Conservation (phyloP, 2,797 vertebrate genomes). For the Sebastiscus tertius region DNA sequence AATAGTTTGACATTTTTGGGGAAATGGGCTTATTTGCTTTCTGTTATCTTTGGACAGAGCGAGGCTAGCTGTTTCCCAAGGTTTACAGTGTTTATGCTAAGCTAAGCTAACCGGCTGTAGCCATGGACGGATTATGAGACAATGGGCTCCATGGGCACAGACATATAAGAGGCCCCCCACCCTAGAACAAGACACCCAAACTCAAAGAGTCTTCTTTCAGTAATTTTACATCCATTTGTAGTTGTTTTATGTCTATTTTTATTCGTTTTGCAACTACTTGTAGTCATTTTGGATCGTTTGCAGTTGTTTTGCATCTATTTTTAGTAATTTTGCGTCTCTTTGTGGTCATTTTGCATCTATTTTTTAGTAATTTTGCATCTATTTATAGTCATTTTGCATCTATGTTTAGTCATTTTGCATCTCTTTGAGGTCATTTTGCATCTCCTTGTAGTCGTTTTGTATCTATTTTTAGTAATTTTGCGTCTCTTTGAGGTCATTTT, state of each 20-base stretch:
- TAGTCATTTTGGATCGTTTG: neutral
- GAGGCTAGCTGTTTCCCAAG: neutral
- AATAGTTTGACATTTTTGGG: slow-evolving; percentile 8
- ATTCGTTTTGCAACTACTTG: neutral
- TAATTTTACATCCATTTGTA: neutral
- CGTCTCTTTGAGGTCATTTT: too few relatives aligned
- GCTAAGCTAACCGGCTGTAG: neutral
- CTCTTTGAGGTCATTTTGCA: neutral
- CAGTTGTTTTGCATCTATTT: neutral
- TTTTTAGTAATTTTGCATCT: too few relatives aligned
- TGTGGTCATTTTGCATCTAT: neutral
- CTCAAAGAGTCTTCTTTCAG: neutral
- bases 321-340: neutral
- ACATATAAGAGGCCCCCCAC: neutral
- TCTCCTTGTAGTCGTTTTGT: too few relatives aligned
- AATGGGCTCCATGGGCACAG: neutral
- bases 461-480: too few relatives aligned
- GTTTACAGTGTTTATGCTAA: neutral
- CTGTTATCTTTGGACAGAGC: neutral
- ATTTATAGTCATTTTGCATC: too few relatives aligned
- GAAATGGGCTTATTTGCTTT: neutral
- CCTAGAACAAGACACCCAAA: neutral
- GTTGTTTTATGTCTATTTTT: neutral
- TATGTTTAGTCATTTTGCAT: too few relatives aligned
- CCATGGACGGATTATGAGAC: neutral